Conservation (phyloP, 2,113 vertebrate species). For the Struthidea cinerea region DNA sequence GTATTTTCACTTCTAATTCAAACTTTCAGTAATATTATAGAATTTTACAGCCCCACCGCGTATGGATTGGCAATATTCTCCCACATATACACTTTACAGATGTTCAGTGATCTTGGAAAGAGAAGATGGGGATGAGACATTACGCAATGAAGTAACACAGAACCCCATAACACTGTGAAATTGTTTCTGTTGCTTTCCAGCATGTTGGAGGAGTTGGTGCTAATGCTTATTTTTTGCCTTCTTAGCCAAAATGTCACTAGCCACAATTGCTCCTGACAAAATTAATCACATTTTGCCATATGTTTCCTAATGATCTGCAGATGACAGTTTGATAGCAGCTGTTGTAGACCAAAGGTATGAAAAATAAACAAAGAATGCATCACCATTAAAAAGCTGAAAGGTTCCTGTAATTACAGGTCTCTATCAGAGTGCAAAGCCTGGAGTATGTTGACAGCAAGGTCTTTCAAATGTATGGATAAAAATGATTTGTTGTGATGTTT, state of each 20-base stretch:
- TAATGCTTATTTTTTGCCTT: background rate
- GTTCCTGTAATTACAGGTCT: conserved; percentile 4
- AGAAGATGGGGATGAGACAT: background rate
- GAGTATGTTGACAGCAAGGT: background rate
- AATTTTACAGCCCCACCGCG: background rate
- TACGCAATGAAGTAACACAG: background rate
- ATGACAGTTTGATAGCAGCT: conserved; percentile 15
- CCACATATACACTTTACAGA: background rate
- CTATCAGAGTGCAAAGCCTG: background rate
- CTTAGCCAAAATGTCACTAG: background rate
- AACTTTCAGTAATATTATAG: background rate
- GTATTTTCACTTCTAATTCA: background rate
- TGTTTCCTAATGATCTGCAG: conserved; percentile 16
- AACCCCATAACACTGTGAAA: background rate
- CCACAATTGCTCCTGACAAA: background rate
- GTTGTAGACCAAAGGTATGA: background rate
- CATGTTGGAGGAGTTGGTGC: background rate
- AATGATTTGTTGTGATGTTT: background rate
- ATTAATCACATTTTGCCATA: conserved; percentile 21
- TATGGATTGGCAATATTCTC: background rate
- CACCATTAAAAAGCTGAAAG: background rate
- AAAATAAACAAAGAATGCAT: conserved; percentile 24
- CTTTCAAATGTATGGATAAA: background rate
- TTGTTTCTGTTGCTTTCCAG: background rate
- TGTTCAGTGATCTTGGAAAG: background rate